Evolutionary conservation across 1,140 invertebrate genomes (phyloP), one percentile per base, ranked within the genome.

Genomic region (Leptopilina boulardi): DNA sequence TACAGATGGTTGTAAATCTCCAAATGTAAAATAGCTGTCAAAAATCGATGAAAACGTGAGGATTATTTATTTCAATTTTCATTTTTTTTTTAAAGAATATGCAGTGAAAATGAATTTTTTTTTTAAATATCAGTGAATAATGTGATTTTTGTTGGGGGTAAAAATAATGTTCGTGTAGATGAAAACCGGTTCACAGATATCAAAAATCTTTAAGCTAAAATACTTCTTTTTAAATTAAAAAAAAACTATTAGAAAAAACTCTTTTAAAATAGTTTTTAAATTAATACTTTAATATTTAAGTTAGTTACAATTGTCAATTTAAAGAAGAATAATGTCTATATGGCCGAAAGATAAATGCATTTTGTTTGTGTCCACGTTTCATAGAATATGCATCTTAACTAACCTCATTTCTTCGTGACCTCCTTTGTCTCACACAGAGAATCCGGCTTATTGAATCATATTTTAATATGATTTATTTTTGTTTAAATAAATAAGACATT

Each of bases 321-420:
- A 51, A 18, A 51, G n/a, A 15, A 15, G 10, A 51, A 51, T 51
- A 51, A 51, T 51, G 47, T 18, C 15, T 51, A 6, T 3, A 18
- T 51, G 47, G 47, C 18, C n/a, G 18, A 51, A 18, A 18, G 4
- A n/a, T 18, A 51, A n/a, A 18, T 18, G 47, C 47, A 18, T 51
- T 51, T 51, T 51, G 47, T 51, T 51, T 51, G 47, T 51, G 47
- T 51, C 47, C 47, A 51, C 47, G 47, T 51, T 51, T 51, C 47
- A 51, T 51, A 18, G 15, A n/a, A 18, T 18, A n/a, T 51, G 47
- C 47, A 51, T 5, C 47, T 51, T 18, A 51, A 51, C 47, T 51
- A 51, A 51, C 47, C 47, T 51, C 47, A 51, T 51, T 51, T 51
- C 13, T 2, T 51, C 47, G 47, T 51, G 47, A 51, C 47, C 47